Evolutionary conservation across 2,113 vertebrate genomes (phyloP).

Genomic region (Bagarius yarrelli): DNA sequence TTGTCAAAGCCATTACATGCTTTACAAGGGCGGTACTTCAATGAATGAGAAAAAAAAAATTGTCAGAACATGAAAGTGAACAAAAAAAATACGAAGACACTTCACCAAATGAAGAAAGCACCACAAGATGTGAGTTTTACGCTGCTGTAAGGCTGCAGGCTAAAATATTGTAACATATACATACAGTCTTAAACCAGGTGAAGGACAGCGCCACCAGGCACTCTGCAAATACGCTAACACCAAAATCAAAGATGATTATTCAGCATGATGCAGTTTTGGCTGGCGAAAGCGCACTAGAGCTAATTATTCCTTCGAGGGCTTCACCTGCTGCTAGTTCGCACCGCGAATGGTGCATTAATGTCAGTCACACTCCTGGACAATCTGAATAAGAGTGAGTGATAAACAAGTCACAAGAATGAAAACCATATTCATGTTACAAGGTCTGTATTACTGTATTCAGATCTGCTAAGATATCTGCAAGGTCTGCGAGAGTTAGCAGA

Average conservation of each 20-base stretch:
- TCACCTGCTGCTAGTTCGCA: neutral
- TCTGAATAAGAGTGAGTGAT: neutral
- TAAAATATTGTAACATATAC: neutral
- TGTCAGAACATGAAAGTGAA: too few relatives aligned
- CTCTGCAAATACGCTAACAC: conserved; percentile 94
- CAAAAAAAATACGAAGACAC: too few relatives aligned
- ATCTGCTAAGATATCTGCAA: too few relatives aligned
- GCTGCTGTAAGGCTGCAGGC: neutral
- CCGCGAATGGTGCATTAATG: neutral
- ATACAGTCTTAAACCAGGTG: conserved; percentile 89
- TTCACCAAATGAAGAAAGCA: too few relatives aligned
- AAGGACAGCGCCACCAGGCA: conserved; percentile 89
- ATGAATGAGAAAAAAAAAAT: too few relatives aligned
- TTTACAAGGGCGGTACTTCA: too few relatives aligned
- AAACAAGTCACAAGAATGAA: neutral
- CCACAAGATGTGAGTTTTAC: too few relatives aligned
- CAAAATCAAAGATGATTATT: conserved; percentile 84
- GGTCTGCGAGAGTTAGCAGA: too few relatives aligned
- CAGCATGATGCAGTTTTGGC: too few relatives aligned
- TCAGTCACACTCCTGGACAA: neutral
- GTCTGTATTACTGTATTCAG: too few relatives aligned
- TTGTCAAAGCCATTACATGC: too few relatives aligned
- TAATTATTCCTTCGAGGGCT: neutral
- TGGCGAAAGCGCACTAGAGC: too few relatives aligned
- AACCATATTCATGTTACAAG: neutral